These are phyloP conservation scores for Opisthograptis luteolata DNA, from an alignment of 2,888 invertebrate species.

Conservation along the genomic window DNA sequence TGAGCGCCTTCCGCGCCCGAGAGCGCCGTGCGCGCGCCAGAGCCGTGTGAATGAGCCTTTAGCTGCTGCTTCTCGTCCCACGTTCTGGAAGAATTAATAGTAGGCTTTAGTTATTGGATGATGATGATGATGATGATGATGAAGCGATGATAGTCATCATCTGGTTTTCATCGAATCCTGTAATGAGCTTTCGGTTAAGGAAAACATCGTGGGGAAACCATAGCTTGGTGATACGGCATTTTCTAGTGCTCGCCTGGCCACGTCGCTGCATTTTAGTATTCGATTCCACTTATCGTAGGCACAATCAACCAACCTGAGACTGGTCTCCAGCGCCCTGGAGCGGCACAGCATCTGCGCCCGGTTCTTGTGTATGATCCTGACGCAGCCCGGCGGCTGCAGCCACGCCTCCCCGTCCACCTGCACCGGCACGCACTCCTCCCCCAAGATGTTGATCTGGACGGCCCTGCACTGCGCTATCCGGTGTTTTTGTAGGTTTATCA, in stretches of 20 bases:
- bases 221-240: no score
- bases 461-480: slow-evolving; percentile 98
- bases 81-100: slow-evolving; percentile 60
- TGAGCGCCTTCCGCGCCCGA: slow-evolving; percentile 88
- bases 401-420: slow-evolving; percentile 98
- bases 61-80: slow-evolving; percentile 80
- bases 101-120: no score
- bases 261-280: no score
- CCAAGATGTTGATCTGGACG: slow-evolving; percentile 97
- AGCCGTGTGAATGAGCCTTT: slow-evolving; percentile 61
- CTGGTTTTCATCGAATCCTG: no score
- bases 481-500: slow-evolving; percentile 98
- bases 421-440: slow-evolving; percentile 96
- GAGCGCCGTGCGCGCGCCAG: slow-evolving; percentile 58
- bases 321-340: slow-evolving; percentile 95
- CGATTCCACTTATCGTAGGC: no score
- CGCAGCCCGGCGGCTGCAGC: slow-evolving; percentile 98
- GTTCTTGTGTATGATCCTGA: slow-evolving; percentile 98
- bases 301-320: slow-evolving; percentile 88
- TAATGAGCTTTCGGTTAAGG: no score
- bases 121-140: no score
- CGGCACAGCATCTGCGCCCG: slow-evolving; percentile 98
- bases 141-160: no score
- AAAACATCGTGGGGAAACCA: no score
- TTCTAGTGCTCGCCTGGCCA: no score